Conservation (phyloP, 2,888 invertebrate species). For the Catonia carolina region DNA sequence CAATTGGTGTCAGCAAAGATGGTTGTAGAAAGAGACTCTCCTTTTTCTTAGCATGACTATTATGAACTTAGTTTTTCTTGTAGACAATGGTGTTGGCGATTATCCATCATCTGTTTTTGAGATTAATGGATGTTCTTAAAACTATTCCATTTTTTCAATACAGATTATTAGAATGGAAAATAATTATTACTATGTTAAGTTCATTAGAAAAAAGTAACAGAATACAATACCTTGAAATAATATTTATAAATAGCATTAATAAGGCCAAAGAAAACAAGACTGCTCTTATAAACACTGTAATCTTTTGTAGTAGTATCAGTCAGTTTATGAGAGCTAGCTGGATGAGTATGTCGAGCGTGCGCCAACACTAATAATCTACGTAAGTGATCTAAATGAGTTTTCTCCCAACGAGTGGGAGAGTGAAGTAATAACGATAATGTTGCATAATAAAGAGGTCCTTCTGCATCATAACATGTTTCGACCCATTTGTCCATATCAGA, state of each 20-base stretch:
- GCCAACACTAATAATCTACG: conserved; percentile 68
- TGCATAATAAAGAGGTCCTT: conserved; percentile 85
- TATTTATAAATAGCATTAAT: conserved; percentile 76
- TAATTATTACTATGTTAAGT: too few species aligned
- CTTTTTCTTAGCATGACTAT: too few species aligned
- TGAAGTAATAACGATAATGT: conserved; percentile 74
- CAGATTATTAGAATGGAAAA: too few species aligned
- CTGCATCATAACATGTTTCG: conserved; percentile 81
- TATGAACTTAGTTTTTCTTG: too few species aligned
- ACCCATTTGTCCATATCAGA: conserved; percentile 57
- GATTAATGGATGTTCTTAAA: too few species aligned
- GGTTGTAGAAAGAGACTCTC: too few species aligned
- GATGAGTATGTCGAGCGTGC: conserved; percentile 63
- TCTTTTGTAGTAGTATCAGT: conserved; percentile 52
- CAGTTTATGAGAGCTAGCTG: conserved; percentile 48
- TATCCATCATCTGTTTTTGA: too few species aligned
- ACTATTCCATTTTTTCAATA: too few species aligned
- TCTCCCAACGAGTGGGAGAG: conserved; percentile 69
- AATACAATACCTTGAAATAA: conserved; percentile 69
- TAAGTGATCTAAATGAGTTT: conserved; percentile 62
- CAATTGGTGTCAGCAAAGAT: too few species aligned
- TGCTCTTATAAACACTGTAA: conserved; percentile 71
- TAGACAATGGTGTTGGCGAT: too few species aligned
- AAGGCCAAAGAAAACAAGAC: conserved; percentile 77
- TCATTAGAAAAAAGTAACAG: too few species aligned